These are phyloP conservation scores for Chrysomela aeneicollis DNA, from an alignment of 2,888 invertebrate species.

Conservation along the genomic window DNA sequence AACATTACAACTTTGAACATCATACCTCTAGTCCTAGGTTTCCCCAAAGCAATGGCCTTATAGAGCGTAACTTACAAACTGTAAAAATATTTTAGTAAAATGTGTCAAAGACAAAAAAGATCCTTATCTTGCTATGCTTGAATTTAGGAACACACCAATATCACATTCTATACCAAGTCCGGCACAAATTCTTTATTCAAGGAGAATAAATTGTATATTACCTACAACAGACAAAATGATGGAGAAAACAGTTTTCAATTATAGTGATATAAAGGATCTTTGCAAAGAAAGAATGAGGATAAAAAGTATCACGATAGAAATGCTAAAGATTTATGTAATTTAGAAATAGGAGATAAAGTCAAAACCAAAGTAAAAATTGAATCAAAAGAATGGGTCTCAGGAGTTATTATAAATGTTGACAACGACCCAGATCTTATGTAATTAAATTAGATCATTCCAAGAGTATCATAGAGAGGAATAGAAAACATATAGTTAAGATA, in stretches of 20 bases:
- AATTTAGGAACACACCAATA: neutral
- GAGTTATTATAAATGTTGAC: too few relatives aligned
- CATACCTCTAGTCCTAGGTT: neutral
- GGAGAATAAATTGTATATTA: neutral
- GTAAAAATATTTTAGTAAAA: conserved; percentile 1
- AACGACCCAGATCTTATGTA: too few relatives aligned
- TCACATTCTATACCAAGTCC: neutral
- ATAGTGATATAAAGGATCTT: neutral
- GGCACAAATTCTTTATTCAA: neutral
- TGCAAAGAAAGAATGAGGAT: neutral
- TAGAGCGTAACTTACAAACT: neutral
- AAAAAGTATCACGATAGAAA: neutral
- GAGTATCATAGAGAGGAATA: too few relatives aligned
- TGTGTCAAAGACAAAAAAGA: neutral
- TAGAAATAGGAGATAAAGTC: too few relatives aligned
- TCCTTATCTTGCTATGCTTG: neutral
- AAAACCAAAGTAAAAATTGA: too few relatives aligned
- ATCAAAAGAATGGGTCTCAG: too few relatives aligned
- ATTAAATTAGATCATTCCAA: too few relatives aligned
- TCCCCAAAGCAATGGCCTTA: neutral
- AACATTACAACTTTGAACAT: neutral
- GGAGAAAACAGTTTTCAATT: neutral
- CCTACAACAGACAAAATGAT: neutral
- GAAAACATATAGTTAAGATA: too few relatives aligned
- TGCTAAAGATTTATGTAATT: neutral